Evolutionary conservation across 2,113 vertebrate genomes (phyloP).

Genomic region (Xiphophorus hellerii): DNA sequence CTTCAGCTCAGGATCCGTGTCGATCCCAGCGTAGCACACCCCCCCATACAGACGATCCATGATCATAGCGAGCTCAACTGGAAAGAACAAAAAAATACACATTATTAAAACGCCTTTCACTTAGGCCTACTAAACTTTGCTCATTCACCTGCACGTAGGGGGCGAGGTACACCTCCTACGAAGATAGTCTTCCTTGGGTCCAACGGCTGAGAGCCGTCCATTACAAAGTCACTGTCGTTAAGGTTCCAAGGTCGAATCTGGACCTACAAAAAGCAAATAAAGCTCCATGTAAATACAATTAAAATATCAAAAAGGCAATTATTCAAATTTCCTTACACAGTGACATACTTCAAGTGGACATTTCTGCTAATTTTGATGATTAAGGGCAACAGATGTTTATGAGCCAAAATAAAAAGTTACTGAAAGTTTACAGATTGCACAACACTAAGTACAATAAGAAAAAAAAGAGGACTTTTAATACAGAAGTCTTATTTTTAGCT

Average conservation of each 20-base stretch:
- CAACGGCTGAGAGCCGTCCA: slow-evolving; percentile 98
- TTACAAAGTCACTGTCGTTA: slow-evolving; percentile 99
- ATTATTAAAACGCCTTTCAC: not conserved
- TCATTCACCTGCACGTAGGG: slow-evolving; percentile 91
- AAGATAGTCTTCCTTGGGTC: slow-evolving; percentile 99
- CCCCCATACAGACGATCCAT: slow-evolving; percentile 98
- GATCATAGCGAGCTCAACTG: slow-evolving; percentile 99
- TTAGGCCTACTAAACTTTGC: not conserved
- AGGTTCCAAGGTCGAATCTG: slow-evolving; percentile 99
- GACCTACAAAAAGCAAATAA: slow-evolving; percentile 79
- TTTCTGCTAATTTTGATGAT: not conserved
- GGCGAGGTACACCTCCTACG: slow-evolving; percentile 97
- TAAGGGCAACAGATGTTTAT: too few species aligned
- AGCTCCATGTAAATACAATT: not conserved
- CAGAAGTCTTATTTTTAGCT: too few species aligned
- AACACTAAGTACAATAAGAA: not conserved
- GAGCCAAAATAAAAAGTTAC: not conserved
- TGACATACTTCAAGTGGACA: not conserved
- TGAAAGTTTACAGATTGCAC: not conserved
- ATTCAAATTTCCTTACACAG: too few species aligned
- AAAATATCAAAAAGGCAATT: too few species aligned
- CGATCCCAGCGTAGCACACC: slow-evolving; percentile 98
- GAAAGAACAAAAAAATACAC: not conserved
- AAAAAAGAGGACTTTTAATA: too few species aligned
- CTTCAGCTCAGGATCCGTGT: slow-evolving; percentile 98